These are phyloP conservation scores for Paracanthobrama guichenoti DNA, from an alignment of 2,113 vertebrate species.

Conservation along the genomic window DNA sequence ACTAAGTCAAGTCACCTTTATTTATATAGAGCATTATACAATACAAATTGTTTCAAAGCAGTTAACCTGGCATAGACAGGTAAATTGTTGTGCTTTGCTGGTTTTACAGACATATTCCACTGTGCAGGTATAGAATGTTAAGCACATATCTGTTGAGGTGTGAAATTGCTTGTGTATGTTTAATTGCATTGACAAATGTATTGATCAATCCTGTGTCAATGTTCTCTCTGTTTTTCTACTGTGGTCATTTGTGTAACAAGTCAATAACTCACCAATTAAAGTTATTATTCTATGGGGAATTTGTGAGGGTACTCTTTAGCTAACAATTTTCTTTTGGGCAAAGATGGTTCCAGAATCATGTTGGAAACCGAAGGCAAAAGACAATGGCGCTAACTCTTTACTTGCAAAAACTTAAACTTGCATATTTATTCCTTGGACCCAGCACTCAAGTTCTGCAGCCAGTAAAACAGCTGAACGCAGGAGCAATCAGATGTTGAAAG, in stretches of 20 bases:
- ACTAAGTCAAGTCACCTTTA: neutral
- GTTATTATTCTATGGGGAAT: neutral
- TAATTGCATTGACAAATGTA: constrained; percentile 52
- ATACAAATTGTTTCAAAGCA: too few relatives aligned
- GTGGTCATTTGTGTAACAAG: constrained; percentile 1
- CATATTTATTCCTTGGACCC: neutral
- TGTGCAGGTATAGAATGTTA: constrained; percentile 28
- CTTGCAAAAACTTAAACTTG: neutral
- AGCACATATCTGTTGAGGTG: constrained; percentile 29
- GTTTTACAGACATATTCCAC: constrained; percentile 20
- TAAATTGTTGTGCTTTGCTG: neutral
- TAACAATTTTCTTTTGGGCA: constrained; percentile 4
- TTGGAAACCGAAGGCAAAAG: too few relatives aligned
- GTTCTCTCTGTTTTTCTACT: constrained; percentile 45
- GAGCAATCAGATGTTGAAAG: constrained; percentile 14
- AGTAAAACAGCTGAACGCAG: neutral
- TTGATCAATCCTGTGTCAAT: constrained; percentile 40
- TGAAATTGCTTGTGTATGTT: constrained; percentile 56
- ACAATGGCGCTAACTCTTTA: neutral
- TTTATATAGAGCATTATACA: too few relatives aligned
- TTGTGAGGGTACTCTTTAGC: neutral
- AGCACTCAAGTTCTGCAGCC: neutral
- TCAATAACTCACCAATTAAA: constrained; percentile 39
- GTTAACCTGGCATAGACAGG: constrained; percentile 3
- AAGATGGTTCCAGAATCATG: neutral